Percentiles rank a stretch among this genome's conserved stretches.
phyloP scores from a whole-genome alignment of 2,113 vertebrate genomes.

The Dicentrarchus labrax region DNA sequence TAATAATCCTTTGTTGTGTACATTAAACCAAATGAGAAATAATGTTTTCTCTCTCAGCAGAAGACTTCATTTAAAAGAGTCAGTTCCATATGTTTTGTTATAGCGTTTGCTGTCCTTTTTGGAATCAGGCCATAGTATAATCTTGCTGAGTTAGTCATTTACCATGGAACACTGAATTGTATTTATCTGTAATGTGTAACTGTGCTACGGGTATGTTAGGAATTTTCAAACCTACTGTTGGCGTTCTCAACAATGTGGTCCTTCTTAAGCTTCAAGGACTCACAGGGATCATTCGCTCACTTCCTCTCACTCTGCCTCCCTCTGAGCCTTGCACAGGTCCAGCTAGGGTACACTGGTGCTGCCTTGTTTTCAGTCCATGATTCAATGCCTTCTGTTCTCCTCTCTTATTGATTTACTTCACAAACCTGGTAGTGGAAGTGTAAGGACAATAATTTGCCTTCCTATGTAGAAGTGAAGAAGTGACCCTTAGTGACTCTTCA shows the following conservation, averaged over 20 bases:
- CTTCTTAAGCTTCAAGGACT: constrained; percentile 40
- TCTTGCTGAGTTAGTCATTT: constrained; percentile 32
- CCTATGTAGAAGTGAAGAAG: constrained; percentile 55
- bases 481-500: constrained; percentile 53
- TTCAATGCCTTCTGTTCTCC: constrained; percentile 50
- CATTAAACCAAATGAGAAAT: constrained; percentile 1
- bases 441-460: constrained; percentile 49
- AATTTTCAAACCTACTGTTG: constrained; percentile 32
- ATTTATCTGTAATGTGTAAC: constrained; percentile 40
- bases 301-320: constrained; percentile 29
- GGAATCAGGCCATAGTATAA: constrained; percentile 10
- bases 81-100: constrained; percentile 32
- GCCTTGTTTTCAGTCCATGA: constrained; percentile 53
- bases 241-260: constrained; percentile 4
- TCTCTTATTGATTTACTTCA: constrained; percentile 65
- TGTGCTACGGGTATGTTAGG: constrained; percentile 27
- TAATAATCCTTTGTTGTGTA: constrained; percentile 20
- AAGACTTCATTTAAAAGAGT: constrained; percentile 32
- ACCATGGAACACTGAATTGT: constrained; percentile 31
- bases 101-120: constrained; percentile 17
- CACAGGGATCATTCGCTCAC: constrained; percentile 44
- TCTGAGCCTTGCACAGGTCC: constrained; percentile 14
- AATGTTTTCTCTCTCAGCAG: constrained; percentile 4
- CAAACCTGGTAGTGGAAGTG: constrained; percentile 30
- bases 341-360: constrained; percentile 17